Conservation (phyloP, 2,113 vertebrate genomes). For the Anas platyrhynchos region DNA sequence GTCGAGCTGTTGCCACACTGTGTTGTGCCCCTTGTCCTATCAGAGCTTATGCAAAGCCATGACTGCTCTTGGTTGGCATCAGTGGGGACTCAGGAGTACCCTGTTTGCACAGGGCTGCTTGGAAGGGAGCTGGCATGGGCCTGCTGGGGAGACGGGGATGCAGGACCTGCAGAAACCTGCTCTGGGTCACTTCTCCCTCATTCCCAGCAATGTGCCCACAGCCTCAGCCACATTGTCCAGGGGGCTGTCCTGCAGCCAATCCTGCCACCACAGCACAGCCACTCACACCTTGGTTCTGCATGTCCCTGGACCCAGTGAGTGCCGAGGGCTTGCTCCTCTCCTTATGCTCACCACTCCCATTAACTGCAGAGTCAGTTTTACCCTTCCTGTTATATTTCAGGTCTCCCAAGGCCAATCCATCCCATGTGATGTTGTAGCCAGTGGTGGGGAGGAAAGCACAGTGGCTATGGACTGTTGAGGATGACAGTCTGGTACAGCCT, state of each 20-base stretch:
- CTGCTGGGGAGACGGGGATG: not conserved
- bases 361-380: not conserved
- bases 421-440: not conserved
- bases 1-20: not conserved
- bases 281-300: not conserved
- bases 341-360: not conserved
- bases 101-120: not conserved
- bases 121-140: not conserved
- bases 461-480: not conserved
- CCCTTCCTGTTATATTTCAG: not conserved
- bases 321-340: not conserved
- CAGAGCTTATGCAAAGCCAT: not conserved
- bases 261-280: not conserved
- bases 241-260: not conserved
- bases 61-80: not conserved
- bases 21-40: not conserved
- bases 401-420: not conserved
- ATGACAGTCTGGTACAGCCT: not conserved
- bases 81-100: not conserved
- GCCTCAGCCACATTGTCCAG: not conserved
- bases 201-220: rapidly evolving
- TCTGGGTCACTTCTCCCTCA: not conserved
- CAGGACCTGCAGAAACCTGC: not conserved
- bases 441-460: not conserved
- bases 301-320: too few species aligned